Conservation (phyloP, 2,797 vertebrate species). For the Corythornis leucogaster region DNA sequence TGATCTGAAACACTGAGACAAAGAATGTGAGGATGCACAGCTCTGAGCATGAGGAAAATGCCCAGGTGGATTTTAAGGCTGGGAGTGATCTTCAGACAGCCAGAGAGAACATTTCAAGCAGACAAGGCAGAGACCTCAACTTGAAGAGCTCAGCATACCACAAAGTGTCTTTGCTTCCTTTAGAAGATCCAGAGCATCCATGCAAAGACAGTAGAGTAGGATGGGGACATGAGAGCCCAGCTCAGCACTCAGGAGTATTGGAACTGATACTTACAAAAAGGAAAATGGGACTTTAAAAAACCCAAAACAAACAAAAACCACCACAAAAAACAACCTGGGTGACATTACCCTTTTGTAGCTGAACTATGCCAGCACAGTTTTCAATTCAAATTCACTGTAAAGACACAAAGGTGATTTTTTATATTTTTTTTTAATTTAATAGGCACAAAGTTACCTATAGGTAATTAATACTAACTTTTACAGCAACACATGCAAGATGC, state of each 20-base stretch:
- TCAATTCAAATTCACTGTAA: not conserved
- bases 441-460: not conserved
- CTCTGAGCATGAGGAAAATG: not conserved
- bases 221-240: not conserved
- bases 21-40: not conserved
- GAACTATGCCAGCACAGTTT: not conserved
- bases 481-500: not conserved
- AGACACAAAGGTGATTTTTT: not conserved
- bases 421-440: not conserved
- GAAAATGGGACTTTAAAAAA: not conserved
- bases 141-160: not conserved
- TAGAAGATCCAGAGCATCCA: not conserved
- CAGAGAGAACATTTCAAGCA: not conserved
- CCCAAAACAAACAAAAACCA: not conserved
- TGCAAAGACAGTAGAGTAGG: not conserved
- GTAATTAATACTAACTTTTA: not conserved
- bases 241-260: not conserved
- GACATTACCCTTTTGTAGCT: not conserved
- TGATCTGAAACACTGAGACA: constrained; percentile 30
- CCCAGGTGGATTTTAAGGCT: constrained; percentile 34
- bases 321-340: not conserved
- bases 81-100: not conserved
- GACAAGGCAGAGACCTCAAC: not conserved
- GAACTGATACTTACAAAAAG: not conserved
- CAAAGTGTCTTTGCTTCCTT: not conserved